phyloP scores from a whole-genome alignment of 2,797 vertebrate genomes.

The Xyrichtys novacula region DNA sequence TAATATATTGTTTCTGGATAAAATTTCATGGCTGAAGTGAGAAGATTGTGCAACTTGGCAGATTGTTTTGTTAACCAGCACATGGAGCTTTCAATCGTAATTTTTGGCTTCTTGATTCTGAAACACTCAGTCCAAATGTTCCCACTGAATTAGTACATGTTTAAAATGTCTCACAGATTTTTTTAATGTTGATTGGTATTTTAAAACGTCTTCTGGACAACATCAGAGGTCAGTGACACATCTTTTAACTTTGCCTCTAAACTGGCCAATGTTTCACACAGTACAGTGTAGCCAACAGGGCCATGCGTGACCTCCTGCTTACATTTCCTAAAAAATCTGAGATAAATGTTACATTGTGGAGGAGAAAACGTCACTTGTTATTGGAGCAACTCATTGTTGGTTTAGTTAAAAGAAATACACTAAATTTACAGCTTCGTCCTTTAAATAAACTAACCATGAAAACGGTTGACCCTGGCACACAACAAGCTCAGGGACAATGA shows the following conservation, averaged over 20 bases:
- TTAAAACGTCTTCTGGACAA: too few relatives aligned
- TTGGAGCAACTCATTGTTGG: background rate
- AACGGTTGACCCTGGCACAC: conserved; percentile 26
- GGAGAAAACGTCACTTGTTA: background rate
- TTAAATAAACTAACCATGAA: conserved; percentile 43
- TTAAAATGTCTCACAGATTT: too few relatives aligned
- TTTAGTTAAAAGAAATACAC: background rate
- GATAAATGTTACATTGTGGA: background rate
- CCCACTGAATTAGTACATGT: too few relatives aligned
- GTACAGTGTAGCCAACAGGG: background rate
- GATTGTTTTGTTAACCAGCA: background rate
- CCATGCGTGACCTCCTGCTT: too few relatives aligned
- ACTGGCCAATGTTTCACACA: too few relatives aligned
- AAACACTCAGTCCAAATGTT: too few relatives aligned
- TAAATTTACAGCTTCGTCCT: conserved; percentile 5
- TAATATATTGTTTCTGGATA: background rate
- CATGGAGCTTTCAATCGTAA: too few relatives aligned
- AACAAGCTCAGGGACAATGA: conserved; percentile 32
- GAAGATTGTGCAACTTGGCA: background rate
- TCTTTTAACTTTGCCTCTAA: too few relatives aligned
- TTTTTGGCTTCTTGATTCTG: too few relatives aligned
- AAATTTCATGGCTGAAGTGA: background rate
- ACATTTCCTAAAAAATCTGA: too few relatives aligned
- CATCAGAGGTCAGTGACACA: background rate
- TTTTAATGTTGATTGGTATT: too few relatives aligned